These are phyloP conservation scores for Archaeoteleia sp. DNA, from an alignment of 2,888 invertebrate species.

Conservation along the genomic window DNA sequence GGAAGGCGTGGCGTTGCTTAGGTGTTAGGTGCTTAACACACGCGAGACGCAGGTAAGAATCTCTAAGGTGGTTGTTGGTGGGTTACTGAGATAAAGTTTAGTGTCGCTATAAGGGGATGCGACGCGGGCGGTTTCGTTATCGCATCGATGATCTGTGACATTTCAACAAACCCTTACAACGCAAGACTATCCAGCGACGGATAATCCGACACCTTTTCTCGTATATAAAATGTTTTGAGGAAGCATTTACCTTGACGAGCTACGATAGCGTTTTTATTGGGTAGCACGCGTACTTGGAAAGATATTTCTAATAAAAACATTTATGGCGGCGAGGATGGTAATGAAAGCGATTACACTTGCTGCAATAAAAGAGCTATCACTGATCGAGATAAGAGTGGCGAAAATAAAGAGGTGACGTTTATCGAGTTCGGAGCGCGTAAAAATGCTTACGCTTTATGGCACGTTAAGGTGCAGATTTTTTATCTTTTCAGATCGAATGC, in stretches of 20 bases:
- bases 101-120: constrained; percentile 60
- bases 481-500: not conserved
- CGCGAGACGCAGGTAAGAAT: constrained; percentile 62
- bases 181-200: constrained; percentile 55
- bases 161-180: constrained; percentile 59
- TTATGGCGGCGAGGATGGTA: constrained; percentile 25
- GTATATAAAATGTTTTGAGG: constrained; percentile 55
- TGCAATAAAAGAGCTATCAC: constrained; percentile 28
- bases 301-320: constrained; percentile 45
- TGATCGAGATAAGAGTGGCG: constrained; percentile 24
- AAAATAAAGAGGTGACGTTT: constrained; percentile 4
- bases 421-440: constrained; percentile 2
- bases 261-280: constrained; percentile 50
- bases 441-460: constrained; percentile 1
- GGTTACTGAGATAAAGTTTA: constrained; percentile 60
- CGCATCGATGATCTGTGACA: constrained; percentile 66
- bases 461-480: not conserved
- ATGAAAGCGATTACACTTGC: constrained; percentile 29
- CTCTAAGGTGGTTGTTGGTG: constrained; percentile 59
- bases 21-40: constrained; percentile 63
- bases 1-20: constrained; percentile 60
- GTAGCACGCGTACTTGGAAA: constrained; percentile 36
- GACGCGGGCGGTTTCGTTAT: constrained; percentile 62
- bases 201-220: constrained; percentile 56
- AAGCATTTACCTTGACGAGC: constrained; percentile 44